Conservation (phyloP, 2,797 vertebrate species). For the Eutrigla gurnardus region DNA sequence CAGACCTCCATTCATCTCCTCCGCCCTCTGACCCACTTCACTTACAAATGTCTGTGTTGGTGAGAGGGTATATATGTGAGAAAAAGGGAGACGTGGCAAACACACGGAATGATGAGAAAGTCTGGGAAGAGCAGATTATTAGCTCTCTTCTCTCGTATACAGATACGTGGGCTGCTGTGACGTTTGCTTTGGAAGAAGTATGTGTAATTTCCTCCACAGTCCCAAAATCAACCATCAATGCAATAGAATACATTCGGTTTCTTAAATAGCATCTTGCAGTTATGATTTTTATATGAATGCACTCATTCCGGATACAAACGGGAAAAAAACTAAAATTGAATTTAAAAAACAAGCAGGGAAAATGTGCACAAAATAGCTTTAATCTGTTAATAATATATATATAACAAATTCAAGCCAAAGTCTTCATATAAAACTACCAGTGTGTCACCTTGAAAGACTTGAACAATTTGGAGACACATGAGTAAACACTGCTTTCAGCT, state of each 20-base stretch:
- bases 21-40: slow-evolving; percentile 80
- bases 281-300: neutral
- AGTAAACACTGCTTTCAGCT: slow-evolving; percentile 24
- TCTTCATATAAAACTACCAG: neutral
- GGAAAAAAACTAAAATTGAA: too few species aligned
- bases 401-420: neutral
- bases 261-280: neutral
- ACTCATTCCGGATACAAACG: too few species aligned
- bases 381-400: neutral
- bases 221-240: neutral
- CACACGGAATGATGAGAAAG: slow-evolving; percentile 37
- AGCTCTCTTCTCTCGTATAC: slow-evolving; percentile 7
- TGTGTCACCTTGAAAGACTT: slow-evolving; percentile 3
- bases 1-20: slow-evolving; percentile 70
- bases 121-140: slow-evolving; percentile 17
- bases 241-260: slow-evolving; percentile 4
- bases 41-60: slow-evolving; percentile 69
- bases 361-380: neutral
- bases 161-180: neutral
- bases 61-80: slow-evolving; percentile 45
- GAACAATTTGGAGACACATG: neutral
- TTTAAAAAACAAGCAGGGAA: neutral
- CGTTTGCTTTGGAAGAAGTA: neutral
- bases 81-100: slow-evolving; percentile 32
- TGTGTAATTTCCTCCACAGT: neutral